Base-by-base conservation (phyloP, 2,888 invertebrate genomes). In the Drosophila leonis region DNA sequence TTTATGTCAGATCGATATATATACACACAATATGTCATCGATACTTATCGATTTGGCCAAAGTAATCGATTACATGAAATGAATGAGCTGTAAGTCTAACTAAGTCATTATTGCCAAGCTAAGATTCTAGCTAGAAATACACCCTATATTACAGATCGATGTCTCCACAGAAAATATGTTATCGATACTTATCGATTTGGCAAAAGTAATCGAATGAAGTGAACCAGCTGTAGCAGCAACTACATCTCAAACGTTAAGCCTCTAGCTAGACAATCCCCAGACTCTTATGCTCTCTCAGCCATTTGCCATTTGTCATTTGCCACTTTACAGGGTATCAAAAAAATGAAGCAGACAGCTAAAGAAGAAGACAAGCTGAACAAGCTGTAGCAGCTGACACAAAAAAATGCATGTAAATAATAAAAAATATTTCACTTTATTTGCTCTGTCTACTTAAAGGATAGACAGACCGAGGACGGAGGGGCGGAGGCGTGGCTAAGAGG, bases 381-480 rank as follows among this genome's bases (percentile, higher is more conserved):
- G 55, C 56, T 66, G 64, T 46, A 66, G 71, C 75, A 78, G 66
- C 65, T 60, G 79, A 59, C 65, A 77, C 63, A 79, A 65, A 70
- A 66, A 75, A 73, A 64, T 48, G 68, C 73, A 67, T 78, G 78
- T 78, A 78, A 78, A 80, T 75, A 80, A 80, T 82, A 78, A 79
- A 80, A 49, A 82, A 79, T 80, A 79, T 80, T 80, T 79, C 71
- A 79, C 73, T 80, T 80, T 80, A 80, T 79, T 80, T 78, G 69
- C 80, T 51, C 48, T 54, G 78, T 78, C 82, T 67, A 61, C 81
- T 78, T 78, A 63, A 75, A 71, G 75, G 68, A 82, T 72, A 75
- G 44, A 12, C 64, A 24, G 48, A 29, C 57, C 15, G 20, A 29
- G 15, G 2, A 4, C 24, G 4, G 24, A 24, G 29, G n/a, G 44